Evolutionary conservation across 2,888 invertebrate species (phyloP), one percentile per base, ranked within the genome.

Genomic region (Furcula furcula): DNA sequence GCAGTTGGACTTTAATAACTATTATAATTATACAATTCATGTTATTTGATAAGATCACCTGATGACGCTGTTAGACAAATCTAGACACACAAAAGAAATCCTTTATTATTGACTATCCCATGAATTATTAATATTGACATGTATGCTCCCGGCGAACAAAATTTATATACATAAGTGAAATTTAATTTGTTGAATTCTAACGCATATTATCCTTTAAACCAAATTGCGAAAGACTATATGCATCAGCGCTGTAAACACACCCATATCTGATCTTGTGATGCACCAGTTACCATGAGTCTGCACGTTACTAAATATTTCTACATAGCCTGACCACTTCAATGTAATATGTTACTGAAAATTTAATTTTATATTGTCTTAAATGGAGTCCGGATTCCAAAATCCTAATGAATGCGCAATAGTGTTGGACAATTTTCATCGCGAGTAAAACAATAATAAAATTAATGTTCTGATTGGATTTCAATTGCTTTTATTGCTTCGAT

Each of bases 261-360:
- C 47, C 53, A 56, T 70, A 81, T 80, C 78, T 48, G 78, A 76
- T 83, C 73, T 48, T 58, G 78, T 70, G 67, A 78, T 74, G 82
- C 81, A 73, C 81, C 76, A 76, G 66, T 78, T 82, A 67, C 64
- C 48, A 32, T 55, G 48, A 35, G 29, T 46, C 49, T 48, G 36
- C 41, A 23, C 18, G 27, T 33, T 20, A 18, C 34, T 36, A 40
- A 28, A 33, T 4, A 29, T 55, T 48, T 31, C 29, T 32, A 34
- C 52, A 55, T 30, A 4, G 11, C 15, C 11, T 11, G 6, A 23
- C 12, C 11, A 5, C 9, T 9, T 3, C 10, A 22, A 23, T 12
- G n/a, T n/a, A n/a, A n/a, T 6, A 23, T 11, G 5, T 1, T 2
- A 2, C 22, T 23, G 11, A 11, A 23, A 12, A 23, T 3, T 11